A percentile compares a stretch with the other conserved stretches of the same genome.
Conservation (phyloP, 2,888 invertebrate genomes). For the Nebria brevicollis region DNA sequence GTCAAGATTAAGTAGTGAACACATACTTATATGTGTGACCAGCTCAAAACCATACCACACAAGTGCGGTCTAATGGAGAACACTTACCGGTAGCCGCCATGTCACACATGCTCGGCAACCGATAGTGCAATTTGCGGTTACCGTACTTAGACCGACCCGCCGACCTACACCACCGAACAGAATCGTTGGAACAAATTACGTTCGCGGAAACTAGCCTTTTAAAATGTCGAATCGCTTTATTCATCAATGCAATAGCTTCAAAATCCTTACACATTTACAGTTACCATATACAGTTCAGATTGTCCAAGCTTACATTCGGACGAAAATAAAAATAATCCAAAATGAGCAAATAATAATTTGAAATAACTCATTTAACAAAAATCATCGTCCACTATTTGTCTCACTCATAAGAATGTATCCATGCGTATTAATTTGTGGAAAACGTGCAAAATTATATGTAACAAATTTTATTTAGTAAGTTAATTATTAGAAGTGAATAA, state of each 20-base stretch:
- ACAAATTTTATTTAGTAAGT: too few relatives aligned
- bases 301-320: neutral
- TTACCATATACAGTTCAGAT: neutral
- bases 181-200: conserved; percentile 15
- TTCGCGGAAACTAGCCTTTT: conserved; percentile 21
- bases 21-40: conserved; percentile 10
- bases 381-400: too few relatives aligned
- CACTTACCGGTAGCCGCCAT: conserved; percentile 11
- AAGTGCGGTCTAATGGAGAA: conserved; percentile 22
- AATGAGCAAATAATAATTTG: too few relatives aligned
- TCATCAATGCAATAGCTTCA: neutral
- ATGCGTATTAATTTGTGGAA: too few relatives aligned
- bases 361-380: too few relatives aligned
- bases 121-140: conserved; percentile 18
- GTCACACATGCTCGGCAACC: conserved; percentile 21
- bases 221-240: conserved; percentile 22
- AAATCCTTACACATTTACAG: neutral
- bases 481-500: too few relatives aligned
- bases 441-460: too few relatives aligned
- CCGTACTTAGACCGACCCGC: conserved; percentile 17
- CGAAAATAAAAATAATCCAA: too few relatives aligned
- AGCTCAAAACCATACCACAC: conserved; percentile 2
- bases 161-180: neutral
- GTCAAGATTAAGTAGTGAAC: neutral
- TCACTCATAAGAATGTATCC: too few relatives aligned